A percentile compares a stretch with the other conserved stretches of the same genome.
Conservation (phyloP, 1,140 invertebrate genomes). For the Arion vulgaris region DNA sequence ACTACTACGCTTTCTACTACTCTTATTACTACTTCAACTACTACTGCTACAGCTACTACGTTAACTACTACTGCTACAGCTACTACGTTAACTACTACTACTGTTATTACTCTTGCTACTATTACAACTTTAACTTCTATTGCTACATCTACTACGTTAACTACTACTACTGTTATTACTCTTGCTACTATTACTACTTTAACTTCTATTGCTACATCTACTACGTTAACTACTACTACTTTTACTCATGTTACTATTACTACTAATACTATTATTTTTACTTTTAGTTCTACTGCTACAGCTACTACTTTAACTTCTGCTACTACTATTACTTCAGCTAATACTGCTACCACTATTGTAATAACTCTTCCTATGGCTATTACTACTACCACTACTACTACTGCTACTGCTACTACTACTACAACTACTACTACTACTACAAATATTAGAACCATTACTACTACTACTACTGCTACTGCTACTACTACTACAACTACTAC, state of each 20-base stretch:
- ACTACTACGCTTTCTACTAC: no score
- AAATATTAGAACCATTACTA: neutral
- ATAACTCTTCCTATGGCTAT: neutral
- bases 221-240: no score
- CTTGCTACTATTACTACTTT: no score
- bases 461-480: slow-evolving; percentile 1
- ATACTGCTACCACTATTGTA: neutral
- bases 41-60: no score
- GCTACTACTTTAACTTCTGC: no score
- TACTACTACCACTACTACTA: neutral
- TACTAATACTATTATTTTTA: no score
- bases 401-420: neutral
- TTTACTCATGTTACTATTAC: no score
- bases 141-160: neutral
- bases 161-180: no score
- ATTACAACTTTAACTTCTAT: neutral
- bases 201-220: neutral
- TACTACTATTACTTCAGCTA: neutral
- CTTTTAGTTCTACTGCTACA: no score
- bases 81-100: neutral
- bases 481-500: slow-evolving; percentile 6
- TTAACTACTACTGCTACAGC: no score
- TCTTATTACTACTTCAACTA: no score
- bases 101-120: neutral
- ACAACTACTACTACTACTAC: neutral